A percentile compares a stretch with the other conserved stretches of the same genome.
These are phyloP conservation scores for Argentina silus DNA, from an alignment of 2,797 vertebrate species.

Conservation along the genomic window DNA sequence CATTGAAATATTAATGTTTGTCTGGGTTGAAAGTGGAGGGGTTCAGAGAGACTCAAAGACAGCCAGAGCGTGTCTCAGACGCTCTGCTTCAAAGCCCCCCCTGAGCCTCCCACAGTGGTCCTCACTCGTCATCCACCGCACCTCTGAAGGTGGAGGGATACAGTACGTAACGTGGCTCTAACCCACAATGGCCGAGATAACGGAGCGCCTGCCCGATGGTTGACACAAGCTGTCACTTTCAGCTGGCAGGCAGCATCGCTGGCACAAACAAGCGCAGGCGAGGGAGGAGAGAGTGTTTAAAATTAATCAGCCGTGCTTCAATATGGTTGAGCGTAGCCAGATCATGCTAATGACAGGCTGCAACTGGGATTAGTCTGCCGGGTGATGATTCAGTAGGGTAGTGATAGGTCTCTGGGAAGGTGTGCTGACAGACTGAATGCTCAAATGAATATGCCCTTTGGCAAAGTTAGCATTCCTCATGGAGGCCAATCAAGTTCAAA, in stretches of 20 bases:
- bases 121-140: not conserved
- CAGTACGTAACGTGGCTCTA: not conserved
- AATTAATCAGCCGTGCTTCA: conserved; percentile 3
- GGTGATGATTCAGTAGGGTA: not conserved
- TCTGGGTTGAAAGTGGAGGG: not conserved
- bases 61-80: not conserved
- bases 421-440: not conserved
- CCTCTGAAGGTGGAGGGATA: too few species aligned
- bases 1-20: not conserved
- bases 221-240: conserved; percentile 11
- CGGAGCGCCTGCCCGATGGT: not conserved
- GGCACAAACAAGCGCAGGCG: not conserved
- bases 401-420: not conserved
- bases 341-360: not conserved
- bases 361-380: not conserved
- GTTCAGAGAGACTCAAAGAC: conserved; percentile 1
- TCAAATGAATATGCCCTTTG: not conserved
- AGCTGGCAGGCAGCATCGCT: not conserved
- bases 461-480: not conserved
- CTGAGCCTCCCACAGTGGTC: not conserved
- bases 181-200: not conserved
- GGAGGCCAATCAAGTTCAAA: not conserved
- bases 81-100: not conserved
- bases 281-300: not conserved
- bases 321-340: not conserved